phyloP scores from a whole-genome alignment of 1,140 invertebrate species.

The Sminthurinus signatus region DNA sequence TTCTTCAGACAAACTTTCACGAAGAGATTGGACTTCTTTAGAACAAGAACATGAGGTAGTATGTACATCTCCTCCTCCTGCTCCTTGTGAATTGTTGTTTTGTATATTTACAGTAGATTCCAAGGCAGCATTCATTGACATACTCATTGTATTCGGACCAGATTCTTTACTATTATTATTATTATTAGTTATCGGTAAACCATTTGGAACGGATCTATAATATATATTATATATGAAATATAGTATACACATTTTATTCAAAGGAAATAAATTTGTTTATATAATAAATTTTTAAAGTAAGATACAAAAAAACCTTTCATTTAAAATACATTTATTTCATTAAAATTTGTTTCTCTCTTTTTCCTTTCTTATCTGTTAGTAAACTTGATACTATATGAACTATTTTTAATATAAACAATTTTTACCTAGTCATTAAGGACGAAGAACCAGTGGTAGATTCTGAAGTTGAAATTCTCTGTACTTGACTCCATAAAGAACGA shows the following conservation, averaged over 20 bases:
- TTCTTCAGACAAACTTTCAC: constrained; percentile 25
- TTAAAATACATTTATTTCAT: too few relatives aligned
- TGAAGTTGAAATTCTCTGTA: constrained; percentile 23
- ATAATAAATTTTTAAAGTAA: too few relatives aligned
- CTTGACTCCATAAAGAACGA: constrained; percentile 23
- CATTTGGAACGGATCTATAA: constrained; percentile 37
- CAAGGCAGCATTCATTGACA: constrained; percentile 22
- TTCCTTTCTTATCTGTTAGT: too few relatives aligned
- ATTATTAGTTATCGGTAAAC: constrained; percentile 12
- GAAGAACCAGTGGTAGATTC: neutral
- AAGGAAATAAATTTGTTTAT: too few relatives aligned
- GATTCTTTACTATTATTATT: neutral
- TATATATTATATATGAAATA: too few relatives aligned
- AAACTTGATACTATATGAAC: too few relatives aligned
- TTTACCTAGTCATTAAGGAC: constrained; percentile 32
- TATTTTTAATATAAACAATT: too few relatives aligned
- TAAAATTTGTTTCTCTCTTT: too few relatives aligned
- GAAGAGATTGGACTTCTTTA: constrained; percentile 28
- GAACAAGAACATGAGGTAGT: constrained; percentile 21
- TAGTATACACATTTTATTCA: too few relatives aligned
- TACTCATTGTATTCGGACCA: constrained; percentile 17
- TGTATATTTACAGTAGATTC: neutral
- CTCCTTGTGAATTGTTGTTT: neutral
- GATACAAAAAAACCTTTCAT: too few relatives aligned
- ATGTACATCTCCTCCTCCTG: neutral